phyloP scores from a whole-genome alignment of 1,140 invertebrate species.

The Elymnias hypermnestra region DNA sequence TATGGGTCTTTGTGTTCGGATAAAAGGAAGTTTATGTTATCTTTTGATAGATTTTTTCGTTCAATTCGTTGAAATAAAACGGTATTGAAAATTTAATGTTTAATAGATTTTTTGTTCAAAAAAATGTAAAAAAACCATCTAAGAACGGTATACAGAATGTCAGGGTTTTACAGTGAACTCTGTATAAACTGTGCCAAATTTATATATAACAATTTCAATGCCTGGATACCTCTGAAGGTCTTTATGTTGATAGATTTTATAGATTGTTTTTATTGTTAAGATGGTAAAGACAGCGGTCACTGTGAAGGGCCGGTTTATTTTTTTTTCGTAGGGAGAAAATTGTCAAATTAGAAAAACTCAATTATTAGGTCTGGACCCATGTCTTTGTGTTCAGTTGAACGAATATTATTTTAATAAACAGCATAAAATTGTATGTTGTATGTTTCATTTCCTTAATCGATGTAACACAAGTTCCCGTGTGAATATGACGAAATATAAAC shows the following conservation, averaged over 20 bases:
- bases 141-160: constrained; percentile 36
- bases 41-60: too few relatives aligned
- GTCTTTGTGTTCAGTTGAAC: constrained; percentile 71
- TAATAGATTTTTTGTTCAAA: too few relatives aligned
- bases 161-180: constrained; percentile 36
- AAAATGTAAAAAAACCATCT: constrained; percentile 63
- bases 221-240: constrained; percentile 50
- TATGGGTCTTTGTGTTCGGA: constrained; percentile 41
- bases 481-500: too few relatives aligned
- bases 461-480: too few relatives aligned
- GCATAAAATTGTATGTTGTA: constrained; percentile 70
- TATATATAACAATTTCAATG: constrained; percentile 36
- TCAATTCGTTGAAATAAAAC: too few relatives aligned
- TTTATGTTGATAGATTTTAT: constrained; percentile 74
- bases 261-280: constrained; percentile 75
- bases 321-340: constrained; percentile 49
- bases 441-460: too few relatives aligned
- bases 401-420: constrained; percentile 76
- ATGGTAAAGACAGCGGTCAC: constrained; percentile 53
- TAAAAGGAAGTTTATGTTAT: constrained; percentile 27
- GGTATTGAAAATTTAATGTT: too few relatives aligned
- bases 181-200: constrained; percentile 66
- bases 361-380: constrained; percentile 71
- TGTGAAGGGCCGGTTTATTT: constrained; percentile 42
- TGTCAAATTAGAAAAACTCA: constrained; percentile 71